Conservation (phyloP, 2,797 vertebrate species). For the Fistularia tabacaria region DNA sequence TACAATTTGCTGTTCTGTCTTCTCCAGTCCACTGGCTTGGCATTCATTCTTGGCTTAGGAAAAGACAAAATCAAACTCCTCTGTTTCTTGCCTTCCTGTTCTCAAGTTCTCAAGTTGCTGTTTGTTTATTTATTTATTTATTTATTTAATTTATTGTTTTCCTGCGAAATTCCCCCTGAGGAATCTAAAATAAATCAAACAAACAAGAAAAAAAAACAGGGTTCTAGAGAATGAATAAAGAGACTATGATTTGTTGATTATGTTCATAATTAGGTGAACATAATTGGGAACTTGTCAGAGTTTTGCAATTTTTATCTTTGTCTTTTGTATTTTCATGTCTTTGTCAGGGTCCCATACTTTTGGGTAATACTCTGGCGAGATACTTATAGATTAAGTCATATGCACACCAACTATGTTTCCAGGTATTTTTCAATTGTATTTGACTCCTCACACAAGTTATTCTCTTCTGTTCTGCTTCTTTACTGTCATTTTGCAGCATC, state of each 20-base stretch:
- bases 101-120: not conserved
- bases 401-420: too few species aligned
- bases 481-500: slow-evolving; percentile 75
- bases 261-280: too few species aligned
- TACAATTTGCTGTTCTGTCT: slow-evolving; percentile 25
- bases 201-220: not conserved
- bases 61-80: slow-evolving; percentile 22
- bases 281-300: too few species aligned
- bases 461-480: slow-evolving; percentile 73
- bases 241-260: too few species aligned
- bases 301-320: not conserved
- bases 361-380: too few species aligned
- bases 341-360: too few species aligned
- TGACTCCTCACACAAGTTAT: slow-evolving; percentile 45
- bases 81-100: not conserved
- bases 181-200: not conserved
- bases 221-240: not conserved
- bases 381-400: too few species aligned
- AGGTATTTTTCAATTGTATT: not conserved
- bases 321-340: slow-evolving; percentile 1
- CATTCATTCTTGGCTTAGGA: slow-evolving; percentile 11
- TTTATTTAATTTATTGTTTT: too few species aligned
- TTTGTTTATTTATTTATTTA: not conserved
- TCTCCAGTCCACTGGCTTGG: slow-evolving; percentile 24
- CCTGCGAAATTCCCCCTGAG: too few species aligned